Base-by-base conservation (phyloP, 2,888 invertebrate species). In the Poecilobothrus nobilitatus region DNA sequence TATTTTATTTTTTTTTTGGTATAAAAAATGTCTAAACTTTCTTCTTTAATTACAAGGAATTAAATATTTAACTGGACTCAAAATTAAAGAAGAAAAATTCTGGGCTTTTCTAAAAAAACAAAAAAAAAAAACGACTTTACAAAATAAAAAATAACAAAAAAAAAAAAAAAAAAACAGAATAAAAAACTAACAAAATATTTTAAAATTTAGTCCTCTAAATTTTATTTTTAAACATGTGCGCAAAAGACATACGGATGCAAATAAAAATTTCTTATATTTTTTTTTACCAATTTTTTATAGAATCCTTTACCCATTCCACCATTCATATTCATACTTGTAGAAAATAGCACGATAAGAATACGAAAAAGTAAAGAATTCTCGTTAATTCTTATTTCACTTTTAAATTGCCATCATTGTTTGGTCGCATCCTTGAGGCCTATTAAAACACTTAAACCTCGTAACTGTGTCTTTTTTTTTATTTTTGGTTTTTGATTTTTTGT, bases 361-460 rank as follows among this genome's bases (percentile, higher is more conserved):
- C 27, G 5, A 27, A 27, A 27, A 5, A 27, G 27, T 27, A 53
- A 53, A 53, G 53, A 53, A 53, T 10, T 53, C 27, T 53, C 53
- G 53, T 53, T 53, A 53, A 53, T 53, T 53, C 5, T 53, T 53
- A 53, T 53, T 53, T 53, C 18, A 53, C 41, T 41, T 53, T 53
- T 37, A 37, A 53, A 53, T 12, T 53, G n/a, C 5, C 53, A 53
- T n/a, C 53, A 53, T 18, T 53, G 15, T 10, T 53, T 53, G 53
- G 53, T 53, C 53, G 53, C 53, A 53, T 53, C 53, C 53, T 53
- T 53, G 18, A 53, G 53, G 53, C 18, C 53, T 53, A 53, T 53
- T 53, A 53, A 53, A 53, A n/a, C n/a, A 53, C 15, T 53, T 53
- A 12, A n/a, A 53, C n/a, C 18, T 8, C 53, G 53, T 18, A 12